Base-by-base conservation (phyloP, 2,888 invertebrate genomes). In the Rhagonycha lutea region DNA sequence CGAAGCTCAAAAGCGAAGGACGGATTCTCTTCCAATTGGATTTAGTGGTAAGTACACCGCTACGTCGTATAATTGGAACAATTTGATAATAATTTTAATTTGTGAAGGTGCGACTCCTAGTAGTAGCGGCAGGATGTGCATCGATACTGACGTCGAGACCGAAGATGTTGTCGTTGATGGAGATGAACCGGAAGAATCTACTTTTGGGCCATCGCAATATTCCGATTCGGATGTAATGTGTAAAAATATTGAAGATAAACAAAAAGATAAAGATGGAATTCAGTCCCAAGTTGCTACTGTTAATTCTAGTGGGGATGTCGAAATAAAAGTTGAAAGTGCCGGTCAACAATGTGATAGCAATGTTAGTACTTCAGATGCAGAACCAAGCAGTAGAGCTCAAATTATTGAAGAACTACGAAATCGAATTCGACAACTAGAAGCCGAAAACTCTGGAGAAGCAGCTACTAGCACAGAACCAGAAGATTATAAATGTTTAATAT, bases 401-500 rank as follows among this genome's bases (percentile, higher is more conserved):
- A 85, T 89, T 80, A 90, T 92, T 68, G 91, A 91, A 82, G 91
- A 92, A 79, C 85, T 92, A 65, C 90, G 91, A 81, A 89, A 88
- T 81, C 88, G 90, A 82, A 90, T 91, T 78, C 88, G 89, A 80
- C 90, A 91, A 83, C 84, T 91, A 74, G 92, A 91, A 84, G 88
- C 87, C 23, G 89, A 89, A 82, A 87, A 87, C 74, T 83, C 83
- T 24, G 83, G 81, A 23, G 86, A 86, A 78, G 83, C 84, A 68
- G 81, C 83, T 14, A 84, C 85, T 24, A 84, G 82, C 68, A 83
- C 84, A 14, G 83, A 89, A 84, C 86, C 88, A 81, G 91, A 91
- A 84, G 90, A 91, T 81, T 91, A 91, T 87, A 92, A 92, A 87
- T 94, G 94, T 89, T 90, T 93, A 86, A 93, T 94, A 86, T 94